phyloP scores from a whole-genome alignment of 2,797 vertebrate genomes.

The Falco columbarius region DNA sequence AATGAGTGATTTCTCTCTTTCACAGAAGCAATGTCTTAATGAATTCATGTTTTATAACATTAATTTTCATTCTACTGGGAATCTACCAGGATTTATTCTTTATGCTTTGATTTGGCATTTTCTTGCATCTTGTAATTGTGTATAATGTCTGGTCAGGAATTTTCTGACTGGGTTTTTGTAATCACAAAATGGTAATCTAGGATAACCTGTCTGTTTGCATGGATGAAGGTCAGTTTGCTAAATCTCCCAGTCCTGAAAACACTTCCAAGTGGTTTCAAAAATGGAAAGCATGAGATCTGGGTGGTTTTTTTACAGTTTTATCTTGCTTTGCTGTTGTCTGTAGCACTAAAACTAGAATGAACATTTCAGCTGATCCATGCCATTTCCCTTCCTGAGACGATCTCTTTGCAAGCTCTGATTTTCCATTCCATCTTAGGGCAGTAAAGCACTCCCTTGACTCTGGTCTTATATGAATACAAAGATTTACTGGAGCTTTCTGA shows the following conservation, averaged over 20 bases:
- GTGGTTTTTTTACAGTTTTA: background rate
- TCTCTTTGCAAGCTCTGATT: conserved; percentile 10
- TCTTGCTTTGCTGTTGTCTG: background rate
- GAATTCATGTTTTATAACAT: background rate
- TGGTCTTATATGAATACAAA: background rate
- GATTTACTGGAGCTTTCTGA: conserved; percentile 23
- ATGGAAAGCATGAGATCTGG: background rate
- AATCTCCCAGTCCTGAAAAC: background rate
- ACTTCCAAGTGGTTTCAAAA: conserved; percentile 4
- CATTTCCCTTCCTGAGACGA: conserved; percentile 9
- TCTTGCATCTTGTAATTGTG: background rate
- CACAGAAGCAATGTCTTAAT: background rate
- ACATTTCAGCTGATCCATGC: background rate
- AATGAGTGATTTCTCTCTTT: background rate
- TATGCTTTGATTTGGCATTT: background rate
- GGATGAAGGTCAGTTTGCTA: background rate
- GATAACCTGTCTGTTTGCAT: background rate
- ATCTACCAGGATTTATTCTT: background rate
- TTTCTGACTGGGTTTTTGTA: background rate
- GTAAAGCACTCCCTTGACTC: background rate
- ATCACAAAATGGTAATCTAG: background rate
- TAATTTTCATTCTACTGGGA: background rate
- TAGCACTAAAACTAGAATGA: conserved; percentile 4
- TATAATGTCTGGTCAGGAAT: background rate
- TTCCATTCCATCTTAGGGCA: conserved; percentile 19